Conservation (phyloP, 2,888 invertebrate genomes). For the Cylloceria caligata region DNA sequence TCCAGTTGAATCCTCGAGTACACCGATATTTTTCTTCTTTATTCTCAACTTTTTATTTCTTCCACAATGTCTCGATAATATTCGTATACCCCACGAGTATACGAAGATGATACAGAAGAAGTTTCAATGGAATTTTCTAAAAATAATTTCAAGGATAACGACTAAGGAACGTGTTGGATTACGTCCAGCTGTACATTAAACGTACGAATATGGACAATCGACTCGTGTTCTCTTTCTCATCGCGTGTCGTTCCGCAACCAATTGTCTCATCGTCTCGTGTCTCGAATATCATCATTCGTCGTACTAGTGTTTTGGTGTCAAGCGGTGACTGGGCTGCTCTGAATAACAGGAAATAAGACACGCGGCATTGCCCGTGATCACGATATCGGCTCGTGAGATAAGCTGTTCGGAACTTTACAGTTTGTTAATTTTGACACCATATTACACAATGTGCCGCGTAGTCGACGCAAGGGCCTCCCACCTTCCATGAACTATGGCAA, state of each 20-base stretch:
- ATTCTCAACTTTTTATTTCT: background rate
- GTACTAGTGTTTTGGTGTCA: conserved; percentile 31
- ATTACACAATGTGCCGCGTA: background rate
- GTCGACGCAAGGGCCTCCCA: conserved; percentile 6
- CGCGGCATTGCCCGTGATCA: conserved; percentile 46
- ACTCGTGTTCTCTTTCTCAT: conserved; percentile 2
- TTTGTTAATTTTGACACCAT: conserved; percentile 76
- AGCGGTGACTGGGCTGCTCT: conserved; percentile 58
- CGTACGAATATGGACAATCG: background rate
- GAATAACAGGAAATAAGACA: conserved; percentile 77
- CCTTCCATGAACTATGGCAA: background rate
- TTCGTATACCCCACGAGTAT: too few relatives aligned
- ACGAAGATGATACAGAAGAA: background rate
- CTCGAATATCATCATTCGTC: conserved; percentile 36
- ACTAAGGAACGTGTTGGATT: background rate
- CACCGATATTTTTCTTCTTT: background rate
- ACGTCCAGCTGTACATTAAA: background rate
- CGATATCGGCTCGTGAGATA: conserved; percentile 35
- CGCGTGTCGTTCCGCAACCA: background rate
- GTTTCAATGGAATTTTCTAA: conserved; percentile 1
- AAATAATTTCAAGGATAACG: conserved; percentile 12
- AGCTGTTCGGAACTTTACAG: conserved; percentile 29
- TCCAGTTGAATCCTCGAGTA: background rate
- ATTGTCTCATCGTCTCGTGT: conserved; percentile 42
- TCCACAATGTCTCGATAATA: background rate